Evolutionary conservation across 1,140 invertebrate species (phyloP), one percentile per base, ranked within the genome.

Genomic region (Leptopilina boulardi): DNA sequence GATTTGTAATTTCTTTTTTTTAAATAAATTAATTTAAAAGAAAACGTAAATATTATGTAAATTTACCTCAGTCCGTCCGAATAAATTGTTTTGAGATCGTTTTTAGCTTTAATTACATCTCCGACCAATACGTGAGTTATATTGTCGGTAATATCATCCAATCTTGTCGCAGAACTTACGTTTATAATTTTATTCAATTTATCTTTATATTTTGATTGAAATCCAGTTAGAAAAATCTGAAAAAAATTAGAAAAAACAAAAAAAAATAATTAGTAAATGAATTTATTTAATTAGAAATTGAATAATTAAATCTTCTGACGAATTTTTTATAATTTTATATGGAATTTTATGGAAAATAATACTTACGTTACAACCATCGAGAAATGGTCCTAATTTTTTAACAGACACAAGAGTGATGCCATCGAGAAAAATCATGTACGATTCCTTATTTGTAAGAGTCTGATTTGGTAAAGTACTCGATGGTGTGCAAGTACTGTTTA

Each of bases 341-440:
- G n/a, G n/a, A n/a, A n/a, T n/a, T n/a, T n/a, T n/a, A n/a, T n/a
- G n/a, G n/a, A n/a, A n/a, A n/a, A n/a, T n/a, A 77, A 90, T 88
- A 93, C 89, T 93, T 86, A 96, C 94, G 88, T 94, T 95, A 87
- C 95, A 97, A 70, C 96, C 96, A 90, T 98, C 96, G 54, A 98
- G 93, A 86, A 97, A 97, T 59, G 93, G 89, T 47, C 96, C 96
- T 80, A 94, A 94, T 83, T 92, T 93, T 87, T 95, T 96, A 3
- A 94, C 94, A 77, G 92, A 86, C 59, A 91, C 92, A 76, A 95
- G 91, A 80, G 94, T 93, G 15, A 96, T 92, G 47, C 88, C 89
- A 30, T 93, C 91, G 9, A 94, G 82, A 18, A 92, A 77, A 70
- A 84, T 88, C 84, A 80, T 89, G 56, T 77, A 88, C 83, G 86